A percentile compares a stretch with the other conserved stretches of the same genome.
These are phyloP conservation scores for Drosophila phalerata DNA, from an alignment of 2,888 invertebrate genomes.

Conservation along the genomic window DNA sequence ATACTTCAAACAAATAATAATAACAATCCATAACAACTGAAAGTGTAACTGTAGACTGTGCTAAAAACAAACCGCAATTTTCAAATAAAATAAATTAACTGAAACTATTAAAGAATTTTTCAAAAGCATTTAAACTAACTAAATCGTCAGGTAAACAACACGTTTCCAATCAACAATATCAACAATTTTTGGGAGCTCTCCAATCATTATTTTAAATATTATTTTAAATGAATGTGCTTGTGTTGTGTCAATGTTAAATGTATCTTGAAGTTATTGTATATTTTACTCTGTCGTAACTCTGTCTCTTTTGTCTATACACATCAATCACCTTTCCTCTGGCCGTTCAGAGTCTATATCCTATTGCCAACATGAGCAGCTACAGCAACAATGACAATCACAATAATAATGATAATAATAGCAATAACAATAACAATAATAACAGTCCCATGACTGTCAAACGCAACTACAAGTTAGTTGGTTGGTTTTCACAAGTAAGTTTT, in stretches of 20 bases:
- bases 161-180: slow-evolving; percentile 12
- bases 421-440: slow-evolving; percentile 27
- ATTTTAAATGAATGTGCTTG: slow-evolving; percentile 18
- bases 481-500: slow-evolving; percentile 84
- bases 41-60: slow-evolving; percentile 74
- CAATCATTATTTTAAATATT: slow-evolving; percentile 3
- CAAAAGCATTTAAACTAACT: slow-evolving; percentile 44
- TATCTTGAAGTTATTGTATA: slow-evolving; percentile 4
- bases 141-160: slow-evolving; percentile 56
- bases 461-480: slow-evolving; percentile 77
- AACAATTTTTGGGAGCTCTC: slow-evolving; percentile 49
- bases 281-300: slow-evolving; percentile 11
- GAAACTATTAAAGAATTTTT: slow-evolving; percentile 35
- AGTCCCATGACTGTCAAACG: slow-evolving; percentile 55
- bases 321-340: slow-evolving; percentile 8
- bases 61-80: slow-evolving; percentile 40
- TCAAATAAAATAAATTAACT: slow-evolving; percentile 13
- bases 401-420: slow-evolving; percentile 16
- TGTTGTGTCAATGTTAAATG: slow-evolving; percentile 29
- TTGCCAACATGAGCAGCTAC: slow-evolving; percentile 18
- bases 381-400: slow-evolving; percentile 26
- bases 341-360: background rate
- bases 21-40: slow-evolving; percentile 47
- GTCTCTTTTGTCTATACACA: slow-evolving; percentile 20
- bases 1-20: slow-evolving; percentile 19